Percentiles rank a stretch among this genome's conserved stretches.
These are phyloP conservation scores for Drosophila subobscura DNA, from an alignment of 1,140 invertebrate genomes.

Conservation along the genomic window DNA sequence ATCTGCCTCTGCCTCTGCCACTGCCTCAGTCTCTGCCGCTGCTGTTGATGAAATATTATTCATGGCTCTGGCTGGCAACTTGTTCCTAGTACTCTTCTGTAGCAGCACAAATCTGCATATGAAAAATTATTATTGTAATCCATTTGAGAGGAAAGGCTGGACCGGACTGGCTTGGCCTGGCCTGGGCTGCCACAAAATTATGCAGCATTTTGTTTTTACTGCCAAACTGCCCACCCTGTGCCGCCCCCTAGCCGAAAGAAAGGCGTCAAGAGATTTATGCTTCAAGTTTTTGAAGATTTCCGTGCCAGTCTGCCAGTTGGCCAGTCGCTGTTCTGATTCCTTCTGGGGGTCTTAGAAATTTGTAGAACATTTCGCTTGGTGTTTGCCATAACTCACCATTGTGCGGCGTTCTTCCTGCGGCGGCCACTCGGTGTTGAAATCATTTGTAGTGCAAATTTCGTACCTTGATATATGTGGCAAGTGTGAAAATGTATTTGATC, in stretches of 20 bases:
- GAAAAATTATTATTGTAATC: slow-evolving; percentile 83
- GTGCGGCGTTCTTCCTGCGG: slow-evolving; percentile 40
- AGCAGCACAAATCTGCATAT: slow-evolving; percentile 75
- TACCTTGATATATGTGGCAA: slow-evolving; percentile 80
- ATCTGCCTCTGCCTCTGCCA: slow-evolving; percentile 35
- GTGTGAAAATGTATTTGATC: slow-evolving; percentile 82
- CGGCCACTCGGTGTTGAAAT: slow-evolving; percentile 80
- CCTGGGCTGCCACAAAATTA: slow-evolving; percentile 63
- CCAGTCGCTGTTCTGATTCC: slow-evolving; percentile 17
- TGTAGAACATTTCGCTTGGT: slow-evolving; percentile 74
- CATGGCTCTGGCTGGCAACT: slow-evolving; percentile 73
- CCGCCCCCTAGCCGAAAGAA: slow-evolving; percentile 58
- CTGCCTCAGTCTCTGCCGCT: background rate
- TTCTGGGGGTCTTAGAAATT: slow-evolving; percentile 59
- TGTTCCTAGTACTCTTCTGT: slow-evolving; percentile 44
- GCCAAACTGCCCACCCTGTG: slow-evolving; percentile 13
- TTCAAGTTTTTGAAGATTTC: slow-evolving; percentile 67
- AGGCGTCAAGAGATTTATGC: slow-evolving; percentile 79
- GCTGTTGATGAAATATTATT: slow-evolving; percentile 75
- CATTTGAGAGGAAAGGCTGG: slow-evolving; percentile 67
- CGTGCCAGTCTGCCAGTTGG: too few species aligned
- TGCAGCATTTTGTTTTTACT: slow-evolving; percentile 77
- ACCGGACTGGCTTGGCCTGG: too few species aligned
- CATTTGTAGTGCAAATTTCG: slow-evolving; percentile 82
- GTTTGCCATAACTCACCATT: slow-evolving; percentile 79